Evolutionary conservation across 1,140 invertebrate genomes (phyloP).

Genomic region (Diorhabda elongata): DNA sequence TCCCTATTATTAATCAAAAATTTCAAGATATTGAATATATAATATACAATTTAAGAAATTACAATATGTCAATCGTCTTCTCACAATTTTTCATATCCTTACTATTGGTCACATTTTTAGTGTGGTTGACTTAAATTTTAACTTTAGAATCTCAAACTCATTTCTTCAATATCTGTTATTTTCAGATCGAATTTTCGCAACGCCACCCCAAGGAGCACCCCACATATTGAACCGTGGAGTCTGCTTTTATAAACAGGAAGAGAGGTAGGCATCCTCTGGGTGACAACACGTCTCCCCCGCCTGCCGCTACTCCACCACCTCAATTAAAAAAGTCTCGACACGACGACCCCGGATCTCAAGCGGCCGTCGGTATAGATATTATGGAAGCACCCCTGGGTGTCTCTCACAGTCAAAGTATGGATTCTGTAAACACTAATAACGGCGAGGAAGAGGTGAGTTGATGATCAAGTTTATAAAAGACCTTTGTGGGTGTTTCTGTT

Average conservation of each 20-base stretch:
- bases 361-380: conserved; percentile 37
- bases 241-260: conserved; percentile 43
- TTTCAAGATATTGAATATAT: too few species aligned
- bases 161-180: not conserved
- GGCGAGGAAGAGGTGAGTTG: conserved; percentile 83
- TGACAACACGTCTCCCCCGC: conserved; percentile 43
- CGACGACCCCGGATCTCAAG: conserved; percentile 47
- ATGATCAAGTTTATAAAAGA: not conserved
- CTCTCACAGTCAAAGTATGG: conserved; percentile 79
- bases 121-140: too few species aligned
- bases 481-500: not conserved
- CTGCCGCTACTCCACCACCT: conserved; percentile 42
- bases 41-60: too few species aligned
- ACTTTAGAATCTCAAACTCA: too few species aligned
- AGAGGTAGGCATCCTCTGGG: conserved; percentile 47
- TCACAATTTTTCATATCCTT: too few species aligned
- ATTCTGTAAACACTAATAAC: conserved; percentile 86
- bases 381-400: conserved; percentile 56
- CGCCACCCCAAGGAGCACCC: conserved; percentile 8
- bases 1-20: too few species aligned
- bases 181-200: not conserved
- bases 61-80: too few species aligned
- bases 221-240: conserved; percentile 44
- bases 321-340: conserved; percentile 56
- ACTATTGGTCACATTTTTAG: too few species aligned